Base-by-base conservation (phyloP, 2,888 invertebrate genomes). In the Icerya purchasi region DNA sequence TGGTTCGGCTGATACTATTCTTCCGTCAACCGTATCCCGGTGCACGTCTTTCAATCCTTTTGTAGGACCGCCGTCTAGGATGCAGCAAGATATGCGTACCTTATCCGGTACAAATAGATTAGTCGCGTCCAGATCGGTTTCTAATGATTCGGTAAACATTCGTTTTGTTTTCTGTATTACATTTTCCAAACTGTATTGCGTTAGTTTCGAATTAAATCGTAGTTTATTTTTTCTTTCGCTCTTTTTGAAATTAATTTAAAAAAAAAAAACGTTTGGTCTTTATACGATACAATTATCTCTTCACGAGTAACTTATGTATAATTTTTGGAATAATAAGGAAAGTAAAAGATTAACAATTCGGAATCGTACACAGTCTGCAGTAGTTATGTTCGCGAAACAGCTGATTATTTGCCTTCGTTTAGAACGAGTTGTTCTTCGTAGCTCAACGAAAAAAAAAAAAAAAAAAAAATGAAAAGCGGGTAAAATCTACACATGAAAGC, bases 21-120 rank as follows among this genome's bases (percentile, higher is more conserved):
- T 90, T 65, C 86, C 86, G 72, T 86, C 86, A 72, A 82, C 86
- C 61, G 86, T 87, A 64, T 88, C 88, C 56, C 80, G 86, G 74
- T 84, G 88, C 72, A 85, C 87, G 60, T 88, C 88, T 62, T 75
- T 89, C 65, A 86, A 86, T 72, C 85, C 86, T 66, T 86, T 88
- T 69, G 78, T 76, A 69, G 76, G 58, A 56, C 60, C 62, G 53
- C 61, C 59, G n/a, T 57, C 64, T n/a, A 62, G 59, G 56, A 61
- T 58, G 57, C 50, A 50, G 58, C 36, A 61, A 61, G 56, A 56
- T 25, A 23, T 56, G 25, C 56, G 60, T 52, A 36, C 25, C 56
- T 22, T 60, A 51, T 51, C 56, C 19, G 53, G 55, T 51, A 59
- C 55, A 50, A 62, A 63, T 57, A 66, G 63, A 59, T 61, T 65